These are phyloP conservation scores for Erythrolamprus reginae DNA, from an alignment of 2,113 vertebrate genomes.

Conservation along the genomic window DNA sequence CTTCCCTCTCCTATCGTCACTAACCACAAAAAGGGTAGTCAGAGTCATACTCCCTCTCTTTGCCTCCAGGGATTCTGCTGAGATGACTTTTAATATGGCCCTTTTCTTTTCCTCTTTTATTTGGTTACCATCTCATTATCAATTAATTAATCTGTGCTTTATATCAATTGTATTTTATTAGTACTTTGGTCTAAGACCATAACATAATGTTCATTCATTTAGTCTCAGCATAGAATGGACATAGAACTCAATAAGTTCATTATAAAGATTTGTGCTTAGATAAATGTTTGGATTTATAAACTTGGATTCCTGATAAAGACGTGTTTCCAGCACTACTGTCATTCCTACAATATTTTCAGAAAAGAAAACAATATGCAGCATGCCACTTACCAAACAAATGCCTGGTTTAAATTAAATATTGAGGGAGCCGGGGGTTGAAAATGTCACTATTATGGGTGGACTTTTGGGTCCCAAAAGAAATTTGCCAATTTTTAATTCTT, in stretches of 20 bases:
- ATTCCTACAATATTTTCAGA: background rate
- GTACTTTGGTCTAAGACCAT: background rate
- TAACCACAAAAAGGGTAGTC: background rate
- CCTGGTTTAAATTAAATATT: background rate
- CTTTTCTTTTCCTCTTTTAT: background rate
- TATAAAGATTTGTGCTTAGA: too few species aligned
- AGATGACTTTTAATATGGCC: background rate
- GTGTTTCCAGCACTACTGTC: background rate
- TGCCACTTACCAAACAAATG: background rate
- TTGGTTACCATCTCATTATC: background rate
- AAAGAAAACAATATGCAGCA: background rate
- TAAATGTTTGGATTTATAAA: background rate
- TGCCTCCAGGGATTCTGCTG: background rate
- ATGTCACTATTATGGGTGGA: background rate
- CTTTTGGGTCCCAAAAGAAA: background rate
- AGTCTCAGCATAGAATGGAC: background rate
- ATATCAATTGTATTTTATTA: background rate
- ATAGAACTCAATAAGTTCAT: background rate
- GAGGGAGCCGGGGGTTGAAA: too few species aligned
- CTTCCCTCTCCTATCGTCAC: background rate
- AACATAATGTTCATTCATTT: background rate
- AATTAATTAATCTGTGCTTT: background rate
- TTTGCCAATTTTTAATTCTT: background rate
- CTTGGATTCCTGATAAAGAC: background rate
- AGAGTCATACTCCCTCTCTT: background rate